A percentile compares a stretch with the other conserved stretches of the same genome.
These are phyloP conservation scores for Corynorhinus townsendii DNA, from an alignment of 2,113 vertebrate genomes.

Conservation along the genomic window DNA sequence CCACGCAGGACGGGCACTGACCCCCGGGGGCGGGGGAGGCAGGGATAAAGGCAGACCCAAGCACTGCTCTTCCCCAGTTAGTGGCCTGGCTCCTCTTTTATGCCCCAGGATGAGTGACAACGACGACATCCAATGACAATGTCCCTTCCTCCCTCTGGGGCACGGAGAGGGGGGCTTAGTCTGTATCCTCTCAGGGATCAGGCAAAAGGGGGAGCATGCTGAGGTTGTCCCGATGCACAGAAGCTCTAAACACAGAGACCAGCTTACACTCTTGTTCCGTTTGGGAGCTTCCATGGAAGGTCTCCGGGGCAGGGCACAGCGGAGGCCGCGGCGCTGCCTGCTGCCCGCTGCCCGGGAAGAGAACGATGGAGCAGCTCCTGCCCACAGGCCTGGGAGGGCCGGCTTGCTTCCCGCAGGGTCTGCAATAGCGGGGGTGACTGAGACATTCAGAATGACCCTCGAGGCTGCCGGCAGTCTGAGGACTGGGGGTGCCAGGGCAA, in stretches of 20 bases:
- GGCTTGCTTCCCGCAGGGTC: background rate
- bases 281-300: background rate
- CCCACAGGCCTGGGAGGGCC: background rate
- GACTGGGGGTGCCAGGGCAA: too few species aligned
- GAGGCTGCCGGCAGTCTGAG: background rate
- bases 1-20: background rate
- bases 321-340: too few species aligned
- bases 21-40: background rate
- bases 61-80: background rate
- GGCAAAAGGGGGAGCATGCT: background rate
- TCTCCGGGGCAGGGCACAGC: background rate
- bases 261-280: background rate
- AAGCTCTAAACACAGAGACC: background rate
- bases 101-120: background rate
- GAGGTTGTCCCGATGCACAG: rapidly evolving
- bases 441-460: background rate
- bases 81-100: background rate
- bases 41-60: background rate
- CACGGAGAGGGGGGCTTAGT: too few species aligned
- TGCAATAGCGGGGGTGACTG: rapidly evolving
- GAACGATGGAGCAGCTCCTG: rapidly evolving
- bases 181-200: background rate
- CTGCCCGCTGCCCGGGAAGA: background rate
- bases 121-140: background rate
- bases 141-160: background rate